Conservation (phyloP, 2,113 vertebrate species). For the Psilopsiagon aurifrons region DNA sequence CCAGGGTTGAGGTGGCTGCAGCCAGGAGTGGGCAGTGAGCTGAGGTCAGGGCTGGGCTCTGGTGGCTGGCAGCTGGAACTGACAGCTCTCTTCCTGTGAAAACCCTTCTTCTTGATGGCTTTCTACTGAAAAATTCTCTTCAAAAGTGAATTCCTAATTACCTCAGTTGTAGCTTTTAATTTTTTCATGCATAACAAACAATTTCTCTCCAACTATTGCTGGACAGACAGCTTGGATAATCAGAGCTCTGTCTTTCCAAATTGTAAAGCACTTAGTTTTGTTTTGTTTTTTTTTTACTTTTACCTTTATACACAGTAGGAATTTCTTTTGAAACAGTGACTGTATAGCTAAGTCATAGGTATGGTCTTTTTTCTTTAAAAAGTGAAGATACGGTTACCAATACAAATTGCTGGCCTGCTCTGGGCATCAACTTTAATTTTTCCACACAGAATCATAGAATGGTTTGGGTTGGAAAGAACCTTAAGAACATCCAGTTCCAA, state of each 20-base stretch:
- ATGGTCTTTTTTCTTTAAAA: not conserved
- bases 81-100: fast-evolving
- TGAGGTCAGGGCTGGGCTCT: not conserved
- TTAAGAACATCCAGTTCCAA: not conserved
- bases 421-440: not conserved
- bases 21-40: not conserved
- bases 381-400: not conserved
- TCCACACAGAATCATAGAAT: not conserved
- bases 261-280: not conserved
- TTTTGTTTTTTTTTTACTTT: not conserved
- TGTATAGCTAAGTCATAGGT: not conserved
- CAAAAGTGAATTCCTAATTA: not conserved
- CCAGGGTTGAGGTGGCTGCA: not conserved
- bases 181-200: not conserved
- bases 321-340: not conserved
- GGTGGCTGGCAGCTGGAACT: not conserved
- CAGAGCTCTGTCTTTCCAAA: not conserved
- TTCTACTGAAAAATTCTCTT: not conserved
- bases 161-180: not conserved
- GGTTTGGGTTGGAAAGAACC: not conserved
- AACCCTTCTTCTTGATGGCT: not conserved
- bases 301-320: not conserved
- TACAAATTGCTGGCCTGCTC: not conserved
- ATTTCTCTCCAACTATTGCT: not conserved
- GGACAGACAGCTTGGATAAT: not conserved